A percentile compares a stretch with the other conserved stretches of the same genome.
Conservation (phyloP, 92 coral and sea anemone species). For the Pocillopora meandrina region DNA sequence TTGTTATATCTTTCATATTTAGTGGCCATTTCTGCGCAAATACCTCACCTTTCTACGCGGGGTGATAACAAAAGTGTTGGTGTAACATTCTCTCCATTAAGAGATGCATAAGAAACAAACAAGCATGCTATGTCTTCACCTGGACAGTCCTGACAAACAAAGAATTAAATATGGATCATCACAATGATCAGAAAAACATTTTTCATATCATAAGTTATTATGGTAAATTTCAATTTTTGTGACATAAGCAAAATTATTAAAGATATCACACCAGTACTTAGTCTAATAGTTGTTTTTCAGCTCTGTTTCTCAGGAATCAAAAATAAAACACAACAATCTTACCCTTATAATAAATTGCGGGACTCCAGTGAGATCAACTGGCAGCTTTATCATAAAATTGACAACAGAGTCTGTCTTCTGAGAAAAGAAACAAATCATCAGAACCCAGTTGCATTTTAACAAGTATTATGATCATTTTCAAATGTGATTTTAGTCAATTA, state of each 20-base stretch:
- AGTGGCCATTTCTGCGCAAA: constrained; percentile 42
- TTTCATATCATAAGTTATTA: no score
- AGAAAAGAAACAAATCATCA: neutral
- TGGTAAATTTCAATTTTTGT: no score
- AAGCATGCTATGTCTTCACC: constrained; percentile 84
- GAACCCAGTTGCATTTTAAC: neutral
- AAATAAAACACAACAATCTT: neutral
- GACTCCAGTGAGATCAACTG: constrained; percentile 72
- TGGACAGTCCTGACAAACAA: constrained; percentile 73
- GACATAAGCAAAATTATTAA: neutral
- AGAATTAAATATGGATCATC: neutral
- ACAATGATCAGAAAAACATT: neutral
- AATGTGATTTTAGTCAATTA: no score
- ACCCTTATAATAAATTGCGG: constrained; percentile 90
- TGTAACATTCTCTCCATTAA: constrained; percentile 69
- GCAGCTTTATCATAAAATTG: constrained; percentile 85
- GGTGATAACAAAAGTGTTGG: constrained; percentile 87
- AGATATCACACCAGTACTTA: no score
- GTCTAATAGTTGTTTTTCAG: neutral
- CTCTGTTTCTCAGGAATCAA: no score
- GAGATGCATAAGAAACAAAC: constrained; percentile 71
- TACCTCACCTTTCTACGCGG: constrained; percentile 83
- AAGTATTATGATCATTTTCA: no score
- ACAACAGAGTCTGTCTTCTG: constrained; percentile 63
- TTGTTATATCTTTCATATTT: constrained; percentile 76